A percentile compares a stretch with the other conserved stretches of the same genome.
Conservation (phyloP, 2,797 vertebrate species). For the Hafferia zeledoni region DNA sequence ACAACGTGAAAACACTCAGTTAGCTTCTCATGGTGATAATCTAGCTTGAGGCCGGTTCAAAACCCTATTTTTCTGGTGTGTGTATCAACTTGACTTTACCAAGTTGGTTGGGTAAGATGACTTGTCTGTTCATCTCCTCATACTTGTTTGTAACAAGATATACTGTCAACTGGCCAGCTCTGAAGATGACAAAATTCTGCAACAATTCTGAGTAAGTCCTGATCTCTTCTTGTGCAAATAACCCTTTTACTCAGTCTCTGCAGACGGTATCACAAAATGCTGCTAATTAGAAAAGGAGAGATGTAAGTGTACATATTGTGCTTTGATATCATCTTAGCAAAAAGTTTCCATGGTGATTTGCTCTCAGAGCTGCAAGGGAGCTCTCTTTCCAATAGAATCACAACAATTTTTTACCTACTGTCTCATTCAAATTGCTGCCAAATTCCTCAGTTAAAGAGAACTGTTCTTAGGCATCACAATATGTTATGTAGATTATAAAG, state of each 20-base stretch:
- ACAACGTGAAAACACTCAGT: neutral
- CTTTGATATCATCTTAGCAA: neutral
- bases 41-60: neutral
- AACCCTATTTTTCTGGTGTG: neutral
- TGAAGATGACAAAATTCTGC: neutral
- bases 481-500: neutral
- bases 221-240: neutral
- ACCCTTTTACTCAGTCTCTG: neutral
- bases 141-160: neutral
- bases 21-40: neutral
- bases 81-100: neutral
- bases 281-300: neutral
- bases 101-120: neutral
- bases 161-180: neutral
- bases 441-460: neutral
- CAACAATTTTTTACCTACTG: accelerated
- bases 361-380: neutral
- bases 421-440: neutral
- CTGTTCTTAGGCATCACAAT: neutral
- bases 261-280: neutral
- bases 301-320: neutral
- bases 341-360: constrained; percentile 37
- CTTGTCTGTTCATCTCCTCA: neutral
- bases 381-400: neutral
- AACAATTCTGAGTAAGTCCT: neutral